A percentile compares a stretch with the other conserved stretches of the same genome.
Evolutionary conservation across 2,888 invertebrate genomes (phyloP).

Genomic region (Tetrapedia diversipes): DNA sequence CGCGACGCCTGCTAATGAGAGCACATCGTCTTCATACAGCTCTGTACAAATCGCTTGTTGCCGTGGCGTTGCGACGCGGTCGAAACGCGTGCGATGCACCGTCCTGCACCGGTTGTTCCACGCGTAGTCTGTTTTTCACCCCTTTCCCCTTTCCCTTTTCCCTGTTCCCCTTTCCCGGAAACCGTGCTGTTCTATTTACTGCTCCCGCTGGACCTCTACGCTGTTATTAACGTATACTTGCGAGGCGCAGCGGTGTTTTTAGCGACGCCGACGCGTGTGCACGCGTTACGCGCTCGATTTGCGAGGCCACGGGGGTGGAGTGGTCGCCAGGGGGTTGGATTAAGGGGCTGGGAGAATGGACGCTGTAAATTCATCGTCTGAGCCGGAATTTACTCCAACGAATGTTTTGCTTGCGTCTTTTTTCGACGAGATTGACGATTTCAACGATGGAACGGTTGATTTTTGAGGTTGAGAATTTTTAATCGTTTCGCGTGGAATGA

Average conservation of each 20-base stretch:
- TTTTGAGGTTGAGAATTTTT: no score
- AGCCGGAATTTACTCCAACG: neutral
- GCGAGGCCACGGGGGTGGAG: neutral
- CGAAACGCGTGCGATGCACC: constrained; percentile 13
- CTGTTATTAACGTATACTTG: constrained; percentile 39
- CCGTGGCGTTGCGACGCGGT: constrained; percentile 3
- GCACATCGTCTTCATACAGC: constrained; percentile 26
- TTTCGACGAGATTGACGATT: no score
- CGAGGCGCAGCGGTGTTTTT: constrained; percentile 21
- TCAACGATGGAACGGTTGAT: neutral
- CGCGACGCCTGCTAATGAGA: constrained; percentile 43
- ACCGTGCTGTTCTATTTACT: constrained; percentile 35
- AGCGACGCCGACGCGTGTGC: neutral
- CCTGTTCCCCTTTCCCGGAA: neutral
- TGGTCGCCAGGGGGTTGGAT: neutral
- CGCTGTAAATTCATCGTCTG: constrained; percentile 7
- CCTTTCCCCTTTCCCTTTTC: neutral
- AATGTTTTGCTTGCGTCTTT: neutral
- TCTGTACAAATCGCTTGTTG: constrained; percentile 9
- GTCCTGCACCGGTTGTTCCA: neutral
- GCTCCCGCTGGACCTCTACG: constrained; percentile 25
- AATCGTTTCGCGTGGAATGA: no score
- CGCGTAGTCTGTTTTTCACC: neutral
- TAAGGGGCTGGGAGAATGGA: neutral
- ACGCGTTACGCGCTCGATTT: neutral